Base-by-base conservation (phyloP, 2,888 invertebrate genomes). In the Incurvaria masculella region DNA sequence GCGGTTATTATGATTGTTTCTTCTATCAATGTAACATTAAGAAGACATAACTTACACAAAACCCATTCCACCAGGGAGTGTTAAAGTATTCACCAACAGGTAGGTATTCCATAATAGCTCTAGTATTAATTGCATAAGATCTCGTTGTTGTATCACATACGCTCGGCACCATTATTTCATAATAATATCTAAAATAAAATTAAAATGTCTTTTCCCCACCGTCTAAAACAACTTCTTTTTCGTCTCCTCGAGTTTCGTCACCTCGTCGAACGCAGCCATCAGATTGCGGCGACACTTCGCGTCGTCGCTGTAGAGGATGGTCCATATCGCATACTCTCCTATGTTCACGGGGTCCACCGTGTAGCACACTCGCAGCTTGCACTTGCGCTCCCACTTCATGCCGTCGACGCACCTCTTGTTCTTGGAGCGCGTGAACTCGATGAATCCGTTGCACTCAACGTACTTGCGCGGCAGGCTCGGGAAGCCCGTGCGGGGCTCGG, bases 351-450 rank as follows among this genome's bases (percentile, higher is more conserved):
- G 74, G 48, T 80, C 76, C 51, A 75, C 73, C 0, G 80, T 81
- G 62, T 84, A 86, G 21, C 82, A 83, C 16, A 85, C 79, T 64
- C 84, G 83, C 45, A 86, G 62, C 60, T 82, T 85, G 59, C 84
- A 84, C 43, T 81, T 81, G 48, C 84, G 69, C 52, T 78, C 79
- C 84, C 85, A 86, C 56, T 80, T 82, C 68, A 76, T 81, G 50
- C 59, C 57, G 51, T 73, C 80, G 53, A 56, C 55, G 54, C 64
- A 66, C 21, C 66, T 57, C 48, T 61, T 70, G 51, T 72, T 74
- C 51, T 68, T 65, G 16, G 66, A 64, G 56, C 72, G 66, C 26
- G 66, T 66, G 56, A 79, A 79, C 56, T 75, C 70, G 46, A 80
- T 65, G 49, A 68, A 74, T 33, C 79, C 76, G 53, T 71, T 72